Percentiles rank a stretch among this genome's conserved stretches.
phyloP scores from a whole-genome alignment of 2,797 vertebrate species.

The Melanotaenia parkinsoni region DNA sequence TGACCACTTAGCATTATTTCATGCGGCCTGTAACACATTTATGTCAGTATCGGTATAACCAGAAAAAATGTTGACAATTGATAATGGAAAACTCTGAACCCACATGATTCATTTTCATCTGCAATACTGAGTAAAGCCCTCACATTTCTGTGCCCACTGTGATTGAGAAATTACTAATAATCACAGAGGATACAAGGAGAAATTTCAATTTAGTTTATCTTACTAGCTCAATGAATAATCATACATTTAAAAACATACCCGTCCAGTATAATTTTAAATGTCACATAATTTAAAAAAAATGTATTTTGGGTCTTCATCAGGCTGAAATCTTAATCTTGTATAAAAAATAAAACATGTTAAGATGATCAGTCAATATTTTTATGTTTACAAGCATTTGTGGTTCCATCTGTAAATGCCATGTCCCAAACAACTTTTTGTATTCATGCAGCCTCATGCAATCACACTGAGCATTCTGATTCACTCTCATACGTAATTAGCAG shows the following conservation, averaged over 20 bases:
- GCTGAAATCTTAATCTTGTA: not conserved
- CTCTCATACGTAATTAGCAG: too few species aligned
- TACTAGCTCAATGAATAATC: not conserved
- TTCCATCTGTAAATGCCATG: not conserved
- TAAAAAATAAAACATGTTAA: not conserved
- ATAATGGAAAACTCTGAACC: conserved; percentile 16
- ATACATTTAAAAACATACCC: not conserved
- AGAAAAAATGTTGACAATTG: conserved; percentile 43
- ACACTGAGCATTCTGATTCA: too few species aligned
- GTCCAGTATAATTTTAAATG: too few species aligned
- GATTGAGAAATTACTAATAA: conserved; percentile 6
- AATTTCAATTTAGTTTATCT: conserved; percentile 1
- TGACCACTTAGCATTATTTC: conserved; percentile 12
- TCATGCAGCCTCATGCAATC: not conserved
- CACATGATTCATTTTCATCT: conserved; percentile 19
- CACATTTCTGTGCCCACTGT: not conserved
- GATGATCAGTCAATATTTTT: not conserved
- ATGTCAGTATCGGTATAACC: not conserved
- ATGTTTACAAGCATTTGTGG: not conserved
- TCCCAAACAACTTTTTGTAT: not conserved
- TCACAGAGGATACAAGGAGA: not conserved
- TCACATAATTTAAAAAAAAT: too few species aligned
- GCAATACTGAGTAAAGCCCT: conserved; percentile 2
- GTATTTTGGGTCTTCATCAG: not conserved
- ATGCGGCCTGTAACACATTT: conserved; percentile 12